A percentile compares a stretch with the other conserved stretches of the same genome.
Conservation (phyloP, 2,888 invertebrate genomes). For the Acanthosepion pharaonis region DNA sequence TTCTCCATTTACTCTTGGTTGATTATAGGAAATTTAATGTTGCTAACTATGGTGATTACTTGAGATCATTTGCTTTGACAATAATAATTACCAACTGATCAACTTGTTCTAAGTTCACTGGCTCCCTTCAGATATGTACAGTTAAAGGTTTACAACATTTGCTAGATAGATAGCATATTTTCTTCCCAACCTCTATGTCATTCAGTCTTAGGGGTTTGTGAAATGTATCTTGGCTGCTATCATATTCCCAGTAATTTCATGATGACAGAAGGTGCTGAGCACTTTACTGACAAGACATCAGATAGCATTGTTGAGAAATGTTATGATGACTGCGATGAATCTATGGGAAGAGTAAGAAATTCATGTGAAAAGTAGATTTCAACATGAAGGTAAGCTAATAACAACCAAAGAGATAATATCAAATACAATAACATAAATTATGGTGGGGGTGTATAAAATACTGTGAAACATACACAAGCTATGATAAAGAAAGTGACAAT, state of each 20-base stretch:
- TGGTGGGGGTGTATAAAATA: not conserved
- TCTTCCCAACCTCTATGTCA: not conserved
- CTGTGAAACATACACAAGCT: not conserved
- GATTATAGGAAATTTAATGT: not conserved
- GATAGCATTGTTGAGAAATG: not conserved
- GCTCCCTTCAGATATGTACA: not conserved
- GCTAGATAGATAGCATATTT: not conserved
- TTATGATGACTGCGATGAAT: not conserved
- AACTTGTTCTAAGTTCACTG: not conserved
- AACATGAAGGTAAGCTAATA: not conserved
- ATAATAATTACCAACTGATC: not conserved
- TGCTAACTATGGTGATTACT: not conserved
- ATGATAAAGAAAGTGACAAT: not conserved
- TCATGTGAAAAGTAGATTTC: not conserved
- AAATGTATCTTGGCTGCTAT: not conserved
- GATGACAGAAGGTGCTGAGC: not conserved
- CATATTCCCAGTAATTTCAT: not conserved
- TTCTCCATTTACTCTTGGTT: not conserved
- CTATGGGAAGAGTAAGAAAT: not conserved
- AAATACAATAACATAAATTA: not conserved
- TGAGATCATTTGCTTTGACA: not conserved
- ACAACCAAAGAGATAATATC: not conserved
- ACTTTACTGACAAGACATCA: not conserved
- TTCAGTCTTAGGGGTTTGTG: not conserved
- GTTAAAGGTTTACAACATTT: not conserved